These are phyloP conservation scores for Marisa cornuarietis DNA, from an alignment of 1,140 invertebrate genomes.

Conservation along the genomic window DNA sequence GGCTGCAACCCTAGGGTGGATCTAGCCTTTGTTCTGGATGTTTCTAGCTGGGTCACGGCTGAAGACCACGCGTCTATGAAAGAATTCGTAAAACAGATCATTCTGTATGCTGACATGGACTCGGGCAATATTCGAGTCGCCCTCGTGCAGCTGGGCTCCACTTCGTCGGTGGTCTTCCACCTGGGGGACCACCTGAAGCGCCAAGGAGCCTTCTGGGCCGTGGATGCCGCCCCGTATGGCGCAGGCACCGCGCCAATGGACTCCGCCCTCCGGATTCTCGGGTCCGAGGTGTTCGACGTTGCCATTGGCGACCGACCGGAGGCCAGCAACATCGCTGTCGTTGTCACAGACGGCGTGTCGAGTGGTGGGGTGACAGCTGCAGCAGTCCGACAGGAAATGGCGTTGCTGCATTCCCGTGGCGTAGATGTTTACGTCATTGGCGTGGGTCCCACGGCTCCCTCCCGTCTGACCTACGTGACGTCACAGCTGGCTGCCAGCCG, in stretches of 20 bases:
- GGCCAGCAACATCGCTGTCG: slow-evolving; percentile 44
- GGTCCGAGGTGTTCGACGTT: slow-evolving; percentile 41
- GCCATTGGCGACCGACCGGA: slow-evolving; percentile 44
- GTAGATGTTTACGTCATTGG: slow-evolving; percentile 45
- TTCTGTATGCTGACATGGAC: slow-evolving; percentile 35
- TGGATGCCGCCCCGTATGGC: background rate
- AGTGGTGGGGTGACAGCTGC: slow-evolving; percentile 42
- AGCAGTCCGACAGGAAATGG: slow-evolving; percentile 20
- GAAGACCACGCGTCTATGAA: slow-evolving; percentile 35
- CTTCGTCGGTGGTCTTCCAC: slow-evolving; percentile 29
- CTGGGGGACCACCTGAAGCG: slow-evolving; percentile 30
- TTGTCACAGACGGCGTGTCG: slow-evolving; percentile 56
- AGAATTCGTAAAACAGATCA: slow-evolving; percentile 35
- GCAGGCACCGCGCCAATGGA: background rate
- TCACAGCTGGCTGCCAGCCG: slow-evolving; percentile 32
- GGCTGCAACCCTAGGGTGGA: slow-evolving; percentile 34
- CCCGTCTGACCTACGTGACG: slow-evolving; percentile 41
- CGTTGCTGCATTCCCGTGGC: slow-evolving; percentile 21
- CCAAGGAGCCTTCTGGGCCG: background rate
- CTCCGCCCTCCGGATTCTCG: background rate
- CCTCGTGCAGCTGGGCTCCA: slow-evolving; percentile 31
- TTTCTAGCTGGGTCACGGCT: slow-evolving; percentile 42
- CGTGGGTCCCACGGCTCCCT: slow-evolving; percentile 33
- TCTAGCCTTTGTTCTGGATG: slow-evolving; percentile 53
- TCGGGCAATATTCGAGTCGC: slow-evolving; percentile 36